Evolutionary conservation across 2,113 vertebrate species (phyloP).

Genomic region (human): DNA sequence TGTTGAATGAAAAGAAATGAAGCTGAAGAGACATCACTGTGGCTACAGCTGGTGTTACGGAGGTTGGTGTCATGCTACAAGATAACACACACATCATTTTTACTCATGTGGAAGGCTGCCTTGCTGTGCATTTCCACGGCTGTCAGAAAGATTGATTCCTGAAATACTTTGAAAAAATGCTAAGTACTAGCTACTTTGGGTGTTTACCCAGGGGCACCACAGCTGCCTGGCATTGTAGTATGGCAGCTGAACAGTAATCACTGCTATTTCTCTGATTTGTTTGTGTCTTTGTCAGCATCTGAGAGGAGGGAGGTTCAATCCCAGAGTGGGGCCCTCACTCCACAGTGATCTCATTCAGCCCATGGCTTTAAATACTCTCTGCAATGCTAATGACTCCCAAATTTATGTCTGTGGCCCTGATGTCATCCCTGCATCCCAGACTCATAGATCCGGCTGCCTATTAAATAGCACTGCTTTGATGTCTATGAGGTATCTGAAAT

Average conservation of each 20-base stretch:
- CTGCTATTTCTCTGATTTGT: slow-evolving; percentile 65
- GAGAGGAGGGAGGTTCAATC: slow-evolving; percentile 52
- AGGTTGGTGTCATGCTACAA: background rate
- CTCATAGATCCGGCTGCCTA: background rate
- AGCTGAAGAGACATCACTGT: slow-evolving; percentile 40
- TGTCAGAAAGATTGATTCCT: slow-evolving; percentile 69
- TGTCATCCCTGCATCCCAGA: slow-evolving; percentile 39
- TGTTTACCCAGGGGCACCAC: slow-evolving; percentile 66
- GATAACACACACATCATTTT: slow-evolving; percentile 27
- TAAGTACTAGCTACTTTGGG: slow-evolving; percentile 67
- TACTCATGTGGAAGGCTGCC: slow-evolving; percentile 36
- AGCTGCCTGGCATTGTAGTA: slow-evolving; percentile 57
- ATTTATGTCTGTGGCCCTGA: slow-evolving; percentile 43
- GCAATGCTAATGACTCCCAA: slow-evolving; percentile 48
- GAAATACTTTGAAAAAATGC: slow-evolving; percentile 60
- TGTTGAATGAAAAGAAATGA: slow-evolving; percentile 46
- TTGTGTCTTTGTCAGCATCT: slow-evolving; percentile 66
- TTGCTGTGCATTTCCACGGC: slow-evolving; percentile 59
- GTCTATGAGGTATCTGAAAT: background rate
- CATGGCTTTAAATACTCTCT: slow-evolving; percentile 52
- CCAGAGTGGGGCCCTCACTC: background rate
- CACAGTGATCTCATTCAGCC: slow-evolving; percentile 53
- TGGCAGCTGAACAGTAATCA: slow-evolving; percentile 63
- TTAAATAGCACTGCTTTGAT: background rate
- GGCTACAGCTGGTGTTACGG: background rate